Evolutionary conservation across 2,888 invertebrate species (phyloP).

Genomic region (Schizotus pectinicornis): DNA sequence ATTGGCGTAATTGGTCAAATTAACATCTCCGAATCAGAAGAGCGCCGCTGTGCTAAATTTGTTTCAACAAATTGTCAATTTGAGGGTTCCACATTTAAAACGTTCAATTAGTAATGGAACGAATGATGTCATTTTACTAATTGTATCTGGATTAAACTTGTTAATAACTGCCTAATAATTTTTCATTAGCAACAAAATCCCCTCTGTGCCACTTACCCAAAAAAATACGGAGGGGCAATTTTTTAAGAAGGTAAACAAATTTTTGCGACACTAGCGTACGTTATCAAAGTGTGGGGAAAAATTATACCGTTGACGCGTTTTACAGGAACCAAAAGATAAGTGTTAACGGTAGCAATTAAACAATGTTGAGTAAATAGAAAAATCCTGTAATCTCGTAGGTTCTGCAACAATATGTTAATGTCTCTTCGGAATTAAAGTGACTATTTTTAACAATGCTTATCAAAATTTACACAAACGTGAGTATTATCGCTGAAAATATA

Average conservation of each 20-base stretch:
- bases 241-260: too few relatives aligned
- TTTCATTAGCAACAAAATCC: not conserved
- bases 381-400: too few relatives aligned
- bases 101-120: constrained; percentile 16
- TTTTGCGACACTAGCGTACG: too few relatives aligned
- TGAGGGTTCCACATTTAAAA: constrained; percentile 14
- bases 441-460: constrained; percentile 9
- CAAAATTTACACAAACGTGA: constrained; percentile 14
- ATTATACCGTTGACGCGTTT: too few relatives aligned
- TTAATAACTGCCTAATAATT: constrained; percentile 7
- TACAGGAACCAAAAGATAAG: too few relatives aligned
- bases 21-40: too few relatives aligned
- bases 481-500: not conserved
- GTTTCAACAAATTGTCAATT: constrained; percentile 6
- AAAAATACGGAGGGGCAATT: too few relatives aligned
- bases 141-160: constrained; percentile 35
- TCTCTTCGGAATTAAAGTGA: not conserved
- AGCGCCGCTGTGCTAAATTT: not conserved
- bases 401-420: not conserved
- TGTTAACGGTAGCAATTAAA: too few relatives aligned
- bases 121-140: constrained; percentile 29
- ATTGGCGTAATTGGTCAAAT: too few relatives aligned
- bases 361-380: too few relatives aligned
- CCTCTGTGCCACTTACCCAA: too few relatives aligned
- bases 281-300: too few relatives aligned